These are phyloP conservation scores for Tetragonula clypearis DNA, from an alignment of 1,140 invertebrate genomes.

Conservation along the genomic window DNA sequence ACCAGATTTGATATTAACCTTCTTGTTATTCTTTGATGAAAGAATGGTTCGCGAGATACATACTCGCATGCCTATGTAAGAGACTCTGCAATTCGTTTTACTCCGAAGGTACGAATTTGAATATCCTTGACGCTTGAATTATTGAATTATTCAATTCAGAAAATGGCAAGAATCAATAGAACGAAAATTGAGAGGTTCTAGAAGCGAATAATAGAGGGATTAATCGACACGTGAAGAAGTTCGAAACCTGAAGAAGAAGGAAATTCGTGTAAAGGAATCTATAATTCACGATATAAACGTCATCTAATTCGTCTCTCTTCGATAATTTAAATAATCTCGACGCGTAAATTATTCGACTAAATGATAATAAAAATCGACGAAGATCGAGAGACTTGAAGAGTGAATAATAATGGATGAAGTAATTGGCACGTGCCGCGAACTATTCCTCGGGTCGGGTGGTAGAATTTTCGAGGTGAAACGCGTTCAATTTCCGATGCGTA, in stretches of 20 bases:
- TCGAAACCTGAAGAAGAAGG: too few relatives aligned
- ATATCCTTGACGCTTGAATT: background rate
- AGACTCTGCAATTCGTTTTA: too few relatives aligned
- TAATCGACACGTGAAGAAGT: conserved; percentile 37
- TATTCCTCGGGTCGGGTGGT: background rate
- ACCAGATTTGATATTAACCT: too few relatives aligned
- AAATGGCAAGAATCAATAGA: background rate
- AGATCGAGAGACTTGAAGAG: background rate
- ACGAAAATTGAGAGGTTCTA: background rate
- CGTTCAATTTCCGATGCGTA: conserved; percentile 24
- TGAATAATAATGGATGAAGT: background rate
- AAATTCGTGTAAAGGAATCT: background rate
- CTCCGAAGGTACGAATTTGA: background rate
- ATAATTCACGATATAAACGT: background rate
- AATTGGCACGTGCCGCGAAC: conserved; percentile 45
- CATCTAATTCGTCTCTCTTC: background rate
- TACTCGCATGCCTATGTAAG: background rate
- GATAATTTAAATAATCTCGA: background rate
- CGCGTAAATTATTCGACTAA: background rate
- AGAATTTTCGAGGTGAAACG: background rate
- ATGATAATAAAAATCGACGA: background rate
- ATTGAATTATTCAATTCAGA: background rate
- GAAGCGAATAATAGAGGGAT: background rate
- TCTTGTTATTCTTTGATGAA: too few relatives aligned
- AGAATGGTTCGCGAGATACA: too few relatives aligned